These are phyloP conservation scores for Homalodisca vitripennis DNA, from an alignment of 1,140 invertebrate genomes.

Conservation along the genomic window DNA sequence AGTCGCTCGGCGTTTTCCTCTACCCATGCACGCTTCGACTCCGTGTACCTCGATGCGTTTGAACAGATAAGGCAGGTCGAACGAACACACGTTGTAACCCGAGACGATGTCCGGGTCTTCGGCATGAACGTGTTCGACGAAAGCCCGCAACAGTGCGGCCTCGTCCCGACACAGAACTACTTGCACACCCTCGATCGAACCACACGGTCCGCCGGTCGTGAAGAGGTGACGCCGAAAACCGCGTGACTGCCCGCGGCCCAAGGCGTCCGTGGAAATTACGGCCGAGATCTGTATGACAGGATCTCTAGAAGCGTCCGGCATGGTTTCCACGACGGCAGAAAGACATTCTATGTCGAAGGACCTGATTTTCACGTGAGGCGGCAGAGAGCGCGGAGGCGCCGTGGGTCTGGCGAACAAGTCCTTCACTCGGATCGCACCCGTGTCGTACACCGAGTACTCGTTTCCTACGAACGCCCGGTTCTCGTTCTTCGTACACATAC, in stretches of 20 bases:
- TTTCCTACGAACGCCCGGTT: neutral
- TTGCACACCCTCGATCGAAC: neutral
- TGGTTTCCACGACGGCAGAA: neutral
- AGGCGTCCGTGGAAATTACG: neutral
- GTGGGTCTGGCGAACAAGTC: neutral
- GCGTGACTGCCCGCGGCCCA: neutral
- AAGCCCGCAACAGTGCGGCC: neutral
- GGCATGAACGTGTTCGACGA: neutral
- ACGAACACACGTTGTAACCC: neutral
- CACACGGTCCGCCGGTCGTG: neutral
- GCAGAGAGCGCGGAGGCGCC: neutral
- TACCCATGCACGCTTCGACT: neutral
- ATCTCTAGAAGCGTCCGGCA: neutral
- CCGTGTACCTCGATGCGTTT: neutral
- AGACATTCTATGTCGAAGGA: conserved; percentile 16
- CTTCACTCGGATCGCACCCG: neutral
- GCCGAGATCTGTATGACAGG: neutral
- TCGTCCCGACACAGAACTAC: neutral
- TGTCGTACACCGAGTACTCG: neutral
- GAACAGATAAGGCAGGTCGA: conserved; percentile 15
- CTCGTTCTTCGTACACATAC: neutral
- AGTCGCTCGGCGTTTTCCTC: too few species aligned
- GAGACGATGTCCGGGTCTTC: neutral
- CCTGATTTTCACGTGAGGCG: neutral
- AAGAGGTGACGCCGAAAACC: neutral